Evolutionary conservation across 2,888 invertebrate species (phyloP), one percentile per base, ranked within the genome.

Genomic region (Lasioglossum marginatum): DNA sequence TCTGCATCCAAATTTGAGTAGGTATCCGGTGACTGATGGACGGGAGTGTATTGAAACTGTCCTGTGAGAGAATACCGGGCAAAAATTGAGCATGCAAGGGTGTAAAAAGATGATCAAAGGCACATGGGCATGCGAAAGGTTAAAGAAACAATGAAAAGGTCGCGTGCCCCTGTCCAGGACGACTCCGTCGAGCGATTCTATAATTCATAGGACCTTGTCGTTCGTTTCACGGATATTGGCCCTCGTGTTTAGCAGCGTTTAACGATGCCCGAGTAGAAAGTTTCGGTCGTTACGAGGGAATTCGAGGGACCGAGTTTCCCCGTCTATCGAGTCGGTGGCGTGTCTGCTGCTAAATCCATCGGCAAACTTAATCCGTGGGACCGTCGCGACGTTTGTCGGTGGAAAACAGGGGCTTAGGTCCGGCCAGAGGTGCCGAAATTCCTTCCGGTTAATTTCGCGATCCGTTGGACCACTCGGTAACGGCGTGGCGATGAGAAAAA

Each of bases 401-500:
- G 45, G 16, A 45, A 48, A 48, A 63, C 23, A 27, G n/a, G 14
- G 31, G 43, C 31, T 23, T 23, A 27, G 16, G 75, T 23, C 57
- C 27, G 74, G 27, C 10, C 27, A 19, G 12, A 16, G 27, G 27
- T 4, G 57, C 16, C 31, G 40, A 73, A 31, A 68, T 79, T 79
- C 48, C 60, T 82, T 76, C 52, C 72, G 6, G 60, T 81, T 72
- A 75, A 74, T 79, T 68, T 76, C 57, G 60, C 72, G n/a, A 34
- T 37, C 10, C 66, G 52, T 31, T 48, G n/a, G 63, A 57, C 60
- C 40, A 70, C 57, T 79, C 45, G 31, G 72, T 60, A 79, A 27
- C 34, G 75, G 66, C 63, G 70, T 27, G 31, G 57, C 27, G 43
- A n/a, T 45, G 77, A 81, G 79, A 77, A 78, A 82, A 82, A 45